Percentiles rank a stretch among this genome's conserved stretches.
phyloP scores from a whole-genome alignment of 1,140 invertebrate species.

The Diploscapter pachys region DNA sequence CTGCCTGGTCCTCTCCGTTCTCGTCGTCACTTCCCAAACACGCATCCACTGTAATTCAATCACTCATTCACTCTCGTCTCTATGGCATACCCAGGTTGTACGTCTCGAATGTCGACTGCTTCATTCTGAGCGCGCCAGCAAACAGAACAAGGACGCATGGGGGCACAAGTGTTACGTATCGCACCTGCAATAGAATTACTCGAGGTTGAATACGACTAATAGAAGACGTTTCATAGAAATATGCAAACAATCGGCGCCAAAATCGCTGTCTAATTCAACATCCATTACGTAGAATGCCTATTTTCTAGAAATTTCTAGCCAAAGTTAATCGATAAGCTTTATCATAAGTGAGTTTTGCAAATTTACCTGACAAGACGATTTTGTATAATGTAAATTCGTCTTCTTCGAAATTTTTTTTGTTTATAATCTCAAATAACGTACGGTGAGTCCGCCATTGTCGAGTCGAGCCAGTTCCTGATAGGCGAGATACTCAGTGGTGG shows the following conservation, averaged over 20 bases:
- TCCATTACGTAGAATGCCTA: not conserved
- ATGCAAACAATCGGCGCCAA: not conserved
- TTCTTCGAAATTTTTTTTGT: not conserved
- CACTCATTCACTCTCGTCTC: constrained; percentile 20
- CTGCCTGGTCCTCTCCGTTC: not conserved
- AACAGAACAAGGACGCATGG: constrained; percentile 46
- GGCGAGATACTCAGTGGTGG: constrained; percentile 47
- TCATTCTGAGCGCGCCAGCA: constrained; percentile 36
- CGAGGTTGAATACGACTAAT: constrained; percentile 29
- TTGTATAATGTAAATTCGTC: not conserved
- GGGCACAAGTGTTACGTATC: constrained; percentile 52
- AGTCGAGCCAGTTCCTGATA: constrained; percentile 50
- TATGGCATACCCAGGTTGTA: constrained; percentile 38
- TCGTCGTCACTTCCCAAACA: constrained; percentile 8
- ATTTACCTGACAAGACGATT: not conserved
- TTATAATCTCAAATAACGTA: constrained; percentile 22
- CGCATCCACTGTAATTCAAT: not conserved
- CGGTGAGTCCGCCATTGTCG: constrained; percentile 48
- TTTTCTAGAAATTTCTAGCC: not conserved
- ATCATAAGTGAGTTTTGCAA: too few species aligned
- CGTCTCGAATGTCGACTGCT: constrained; percentile 24
- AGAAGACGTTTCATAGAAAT: constrained; percentile 4
- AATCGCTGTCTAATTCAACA: too few species aligned
- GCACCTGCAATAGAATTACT: constrained; percentile 32
- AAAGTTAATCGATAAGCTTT: constrained; percentile 15